These are phyloP conservation scores for Enteromius unitaeniatus DNA, from an alignment of 2,797 vertebrate genomes.

Conservation along the genomic window DNA sequence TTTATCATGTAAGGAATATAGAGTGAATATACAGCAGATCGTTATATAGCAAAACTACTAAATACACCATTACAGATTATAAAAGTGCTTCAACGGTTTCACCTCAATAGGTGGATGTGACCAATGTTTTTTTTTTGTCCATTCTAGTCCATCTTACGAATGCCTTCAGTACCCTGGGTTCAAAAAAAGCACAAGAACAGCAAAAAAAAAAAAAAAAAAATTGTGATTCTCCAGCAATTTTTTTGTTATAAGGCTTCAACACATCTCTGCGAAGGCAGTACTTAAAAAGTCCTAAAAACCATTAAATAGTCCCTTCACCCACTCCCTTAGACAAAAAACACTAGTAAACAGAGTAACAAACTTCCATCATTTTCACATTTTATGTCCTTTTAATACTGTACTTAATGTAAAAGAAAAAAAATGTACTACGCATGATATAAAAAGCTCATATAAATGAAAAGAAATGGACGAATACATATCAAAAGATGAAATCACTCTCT, in stretches of 20 bases:
- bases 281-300: background rate
- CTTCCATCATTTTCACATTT: slow-evolving; percentile 41
- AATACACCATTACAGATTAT: background rate
- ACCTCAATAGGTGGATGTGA: background rate
- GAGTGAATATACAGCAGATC: slow-evolving; percentile 37
- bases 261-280: background rate
- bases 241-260: background rate
- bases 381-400: background rate
- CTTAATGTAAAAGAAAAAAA: background rate
- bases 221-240: background rate
- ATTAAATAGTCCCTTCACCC: background rate
- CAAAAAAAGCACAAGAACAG: background rate
- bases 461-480: background rate
- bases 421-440: background rate
- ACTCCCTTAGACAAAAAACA: background rate
- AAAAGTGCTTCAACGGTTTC: slow-evolving; percentile 18
- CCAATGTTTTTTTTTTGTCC: background rate
- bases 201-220: background rate
- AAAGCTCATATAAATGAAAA: background rate
- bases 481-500: background rate
- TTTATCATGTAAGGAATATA: slow-evolving; percentile 35
- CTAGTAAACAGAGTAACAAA: slow-evolving; percentile 8
- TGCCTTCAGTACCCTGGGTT: slow-evolving; percentile 12
- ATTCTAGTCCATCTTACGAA: background rate
- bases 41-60: background rate